Evolutionary conservation across 2,113 vertebrate genomes (phyloP).

Genomic region (Narcine bancroftii): DNA sequence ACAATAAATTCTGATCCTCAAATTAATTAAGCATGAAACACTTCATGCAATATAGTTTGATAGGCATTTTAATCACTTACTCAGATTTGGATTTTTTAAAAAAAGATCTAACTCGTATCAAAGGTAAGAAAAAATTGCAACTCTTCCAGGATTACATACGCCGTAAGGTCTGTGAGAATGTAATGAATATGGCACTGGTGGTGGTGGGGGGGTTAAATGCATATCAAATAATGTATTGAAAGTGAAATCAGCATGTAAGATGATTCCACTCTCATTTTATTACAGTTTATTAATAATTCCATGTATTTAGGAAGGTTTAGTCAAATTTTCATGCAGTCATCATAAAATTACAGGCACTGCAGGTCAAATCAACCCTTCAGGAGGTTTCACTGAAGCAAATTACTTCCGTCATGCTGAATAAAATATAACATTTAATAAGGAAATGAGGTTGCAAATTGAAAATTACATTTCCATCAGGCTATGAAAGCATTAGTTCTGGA

Average conservation of each 20-base stretch:
- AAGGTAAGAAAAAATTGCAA: background rate
- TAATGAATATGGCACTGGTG: background rate
- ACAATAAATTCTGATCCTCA: too few relatives aligned
- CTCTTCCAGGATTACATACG: background rate
- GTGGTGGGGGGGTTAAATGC: background rate
- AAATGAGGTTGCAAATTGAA: slow-evolving; percentile 4
- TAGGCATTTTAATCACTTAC: background rate
- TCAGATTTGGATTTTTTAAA: background rate
- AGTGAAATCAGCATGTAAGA: background rate
- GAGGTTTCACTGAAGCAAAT: background rate
- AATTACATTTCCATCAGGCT: background rate
- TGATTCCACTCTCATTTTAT: background rate
- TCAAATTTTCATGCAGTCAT: background rate
- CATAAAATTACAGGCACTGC: background rate
- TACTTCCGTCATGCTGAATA: background rate
- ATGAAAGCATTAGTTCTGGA: background rate
- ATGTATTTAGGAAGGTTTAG: background rate
- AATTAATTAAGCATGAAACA: background rate
- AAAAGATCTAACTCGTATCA: background rate
- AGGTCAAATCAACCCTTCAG: background rate
- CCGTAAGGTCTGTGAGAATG: background rate
- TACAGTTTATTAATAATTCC: background rate
- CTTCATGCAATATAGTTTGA: background rate
- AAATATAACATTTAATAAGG: background rate
- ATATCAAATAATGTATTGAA: background rate